Percentiles rank a stretch among this genome's conserved stretches.
Conservation (phyloP, 2,888 invertebrate genomes). For the Microdon myrmicae region DNA sequence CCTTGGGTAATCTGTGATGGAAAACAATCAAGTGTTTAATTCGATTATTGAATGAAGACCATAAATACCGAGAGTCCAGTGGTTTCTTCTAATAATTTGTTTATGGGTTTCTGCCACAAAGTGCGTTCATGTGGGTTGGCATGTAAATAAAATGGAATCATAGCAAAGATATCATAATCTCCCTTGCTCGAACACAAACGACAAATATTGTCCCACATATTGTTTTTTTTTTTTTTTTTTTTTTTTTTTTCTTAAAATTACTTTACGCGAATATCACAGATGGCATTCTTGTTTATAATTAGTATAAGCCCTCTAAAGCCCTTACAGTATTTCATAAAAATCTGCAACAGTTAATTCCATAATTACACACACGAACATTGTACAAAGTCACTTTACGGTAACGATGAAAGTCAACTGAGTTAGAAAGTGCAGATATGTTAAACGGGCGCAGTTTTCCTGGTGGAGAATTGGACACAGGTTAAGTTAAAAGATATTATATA, state of each 20-base stretch:
- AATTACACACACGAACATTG: no score
- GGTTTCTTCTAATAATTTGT: slow-evolving; percentile 62
- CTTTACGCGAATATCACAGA: no score
- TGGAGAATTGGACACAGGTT: no score
- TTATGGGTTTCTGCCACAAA: slow-evolving; percentile 63
- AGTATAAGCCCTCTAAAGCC: no score
- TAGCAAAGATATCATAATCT: slow-evolving; percentile 63
- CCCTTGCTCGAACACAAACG: slow-evolving; percentile 65
- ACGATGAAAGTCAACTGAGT: no score
- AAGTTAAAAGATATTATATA: no score
- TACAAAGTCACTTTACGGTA: no score
- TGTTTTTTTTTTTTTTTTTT: slow-evolving; percentile 47
- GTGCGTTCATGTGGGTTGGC: slow-evolving; percentile 62
- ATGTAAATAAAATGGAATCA: slow-evolving; percentile 65
- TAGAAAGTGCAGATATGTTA: no score
- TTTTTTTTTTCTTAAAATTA: neutral
- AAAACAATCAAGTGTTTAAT: slow-evolving; percentile 2
- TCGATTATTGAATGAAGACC: neutral
- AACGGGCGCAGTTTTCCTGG: no score
- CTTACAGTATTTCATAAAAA: no score
- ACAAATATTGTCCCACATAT: slow-evolving; percentile 62
- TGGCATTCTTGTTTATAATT: no score
- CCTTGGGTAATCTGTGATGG: slow-evolving; percentile 57
- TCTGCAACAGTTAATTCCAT: no score
- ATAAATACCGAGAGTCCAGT: slow-evolving; percentile 62